These are phyloP conservation scores for Daphoenositta chrysoptera DNA, from an alignment of 2,113 vertebrate species.

Conservation along the genomic window DNA sequence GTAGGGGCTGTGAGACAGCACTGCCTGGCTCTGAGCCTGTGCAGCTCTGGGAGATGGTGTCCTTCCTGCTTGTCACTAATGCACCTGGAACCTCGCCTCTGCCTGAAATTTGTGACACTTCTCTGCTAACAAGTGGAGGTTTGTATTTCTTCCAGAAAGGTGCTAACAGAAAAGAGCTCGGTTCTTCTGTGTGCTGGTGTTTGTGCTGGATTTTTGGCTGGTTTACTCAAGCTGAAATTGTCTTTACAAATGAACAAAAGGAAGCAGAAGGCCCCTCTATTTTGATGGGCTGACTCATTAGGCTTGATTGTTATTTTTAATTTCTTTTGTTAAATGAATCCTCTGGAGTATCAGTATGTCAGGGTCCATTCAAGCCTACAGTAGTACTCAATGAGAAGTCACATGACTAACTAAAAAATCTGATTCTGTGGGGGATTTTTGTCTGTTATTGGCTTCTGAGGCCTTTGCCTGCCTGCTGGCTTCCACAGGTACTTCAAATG, in stretches of 20 bases:
- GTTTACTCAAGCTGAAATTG: not conserved
- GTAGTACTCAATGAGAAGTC: not conserved
- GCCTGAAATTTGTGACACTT: not conserved
- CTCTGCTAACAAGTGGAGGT: not conserved
- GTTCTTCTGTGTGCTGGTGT: not conserved
- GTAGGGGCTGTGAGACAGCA: accelerated
- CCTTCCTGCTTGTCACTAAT: not conserved
- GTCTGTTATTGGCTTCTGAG: not conserved
- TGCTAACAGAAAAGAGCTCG: not conserved
- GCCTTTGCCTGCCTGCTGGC: not conserved
- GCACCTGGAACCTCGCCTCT: accelerated
- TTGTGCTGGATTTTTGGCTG: not conserved
- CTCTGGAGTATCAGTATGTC: not conserved
- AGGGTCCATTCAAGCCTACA: not conserved
- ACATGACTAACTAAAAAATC: not conserved
- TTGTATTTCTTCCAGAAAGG: not conserved
- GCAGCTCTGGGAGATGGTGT: not conserved
- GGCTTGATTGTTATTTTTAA: not conserved
- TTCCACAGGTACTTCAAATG: not conserved
- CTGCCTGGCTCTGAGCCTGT: not conserved
- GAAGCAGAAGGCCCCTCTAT: not conserved
- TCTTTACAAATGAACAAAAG: not conserved
- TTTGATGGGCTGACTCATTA: not conserved
- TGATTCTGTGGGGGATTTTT: not conserved
- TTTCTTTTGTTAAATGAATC: not conserved